A percentile compares a stretch with the other conserved stretches of the same genome.
Conservation (phyloP, 2,888 invertebrate species). For the Spicauda simplicius region DNA sequence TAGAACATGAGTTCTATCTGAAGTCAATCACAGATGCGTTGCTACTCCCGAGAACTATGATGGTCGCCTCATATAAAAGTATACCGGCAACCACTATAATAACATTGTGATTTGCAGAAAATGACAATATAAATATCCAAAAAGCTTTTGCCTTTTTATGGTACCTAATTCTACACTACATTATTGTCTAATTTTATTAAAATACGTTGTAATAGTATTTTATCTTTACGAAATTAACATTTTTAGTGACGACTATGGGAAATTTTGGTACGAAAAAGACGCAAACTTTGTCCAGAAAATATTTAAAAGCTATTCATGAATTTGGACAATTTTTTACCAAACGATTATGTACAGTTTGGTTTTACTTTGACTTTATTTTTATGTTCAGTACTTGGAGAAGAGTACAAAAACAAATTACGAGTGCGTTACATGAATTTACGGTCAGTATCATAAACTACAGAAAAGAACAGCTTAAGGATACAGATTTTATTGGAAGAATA, state of each 20-base stretch:
- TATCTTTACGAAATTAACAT: background rate
- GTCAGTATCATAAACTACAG: constrained; percentile 27
- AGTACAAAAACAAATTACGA: constrained; percentile 10
- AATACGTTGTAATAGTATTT: too few relatives aligned
- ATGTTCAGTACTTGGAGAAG: background rate
- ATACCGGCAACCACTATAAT: too few relatives aligned
- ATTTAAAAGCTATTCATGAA: constrained; percentile 29
- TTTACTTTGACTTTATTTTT: constrained; percentile 22
- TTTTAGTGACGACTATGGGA: constrained; percentile 35
- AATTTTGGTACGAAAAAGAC: background rate
- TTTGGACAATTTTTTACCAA: constrained; percentile 9
- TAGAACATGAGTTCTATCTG: too few relatives aligned
- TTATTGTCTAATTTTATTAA: too few relatives aligned
- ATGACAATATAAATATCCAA: too few relatives aligned
- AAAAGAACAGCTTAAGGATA: background rate
- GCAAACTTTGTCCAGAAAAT: background rate
- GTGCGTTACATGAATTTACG: constrained; percentile 31
- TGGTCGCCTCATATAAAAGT: too few relatives aligned
- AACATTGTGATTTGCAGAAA: too few relatives aligned
- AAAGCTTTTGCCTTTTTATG: too few relatives aligned
- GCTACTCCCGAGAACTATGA: too few relatives aligned
- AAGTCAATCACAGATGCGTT: too few relatives aligned
- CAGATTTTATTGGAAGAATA: background rate
- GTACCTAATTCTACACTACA: too few relatives aligned
- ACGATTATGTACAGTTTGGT: constrained; percentile 28